These are phyloP conservation scores for Athripsodes cinereus DNA, from an alignment of 2,888 invertebrate species.

Conservation along the genomic window DNA sequence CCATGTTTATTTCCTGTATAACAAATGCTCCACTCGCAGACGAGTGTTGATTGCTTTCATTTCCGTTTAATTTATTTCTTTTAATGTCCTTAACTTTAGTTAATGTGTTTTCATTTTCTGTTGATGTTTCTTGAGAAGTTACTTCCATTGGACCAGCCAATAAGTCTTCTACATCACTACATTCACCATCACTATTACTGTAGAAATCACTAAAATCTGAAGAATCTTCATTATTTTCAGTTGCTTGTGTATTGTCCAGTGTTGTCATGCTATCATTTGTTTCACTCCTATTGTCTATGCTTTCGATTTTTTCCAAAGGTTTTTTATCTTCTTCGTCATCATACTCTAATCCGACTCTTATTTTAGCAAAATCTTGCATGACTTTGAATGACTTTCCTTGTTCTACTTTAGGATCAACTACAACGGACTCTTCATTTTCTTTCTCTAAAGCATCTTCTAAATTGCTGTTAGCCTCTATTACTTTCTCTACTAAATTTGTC, in stretches of 20 bases:
- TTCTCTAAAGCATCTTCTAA: constrained; percentile 27
- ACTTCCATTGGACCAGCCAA: constrained; percentile 33
- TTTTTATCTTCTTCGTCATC: constrained; percentile 58
- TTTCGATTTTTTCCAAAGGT: constrained; percentile 43
- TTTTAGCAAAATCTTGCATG: constrained; percentile 78
- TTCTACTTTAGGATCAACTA: constrained; percentile 35
- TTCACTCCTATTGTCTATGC: constrained; percentile 33
- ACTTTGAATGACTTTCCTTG: constrained; percentile 48
- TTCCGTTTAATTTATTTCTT: constrained; percentile 33
- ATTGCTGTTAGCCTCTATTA: constrained; percentile 29
- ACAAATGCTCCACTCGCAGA: constrained; percentile 51
- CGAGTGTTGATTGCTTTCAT: constrained; percentile 32
- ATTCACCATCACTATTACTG: constrained; percentile 57
- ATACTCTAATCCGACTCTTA: constrained; percentile 67
- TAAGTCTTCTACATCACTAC: constrained; percentile 48
- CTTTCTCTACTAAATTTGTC: constrained; percentile 17
- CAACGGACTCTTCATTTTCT: constrained; percentile 33
- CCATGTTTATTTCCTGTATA: constrained; percentile 46
- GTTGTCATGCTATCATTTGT: constrained; percentile 43
- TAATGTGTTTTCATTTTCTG: constrained; percentile 4
- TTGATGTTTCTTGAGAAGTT: constrained; percentile 20
- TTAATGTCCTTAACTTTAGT: constrained; percentile 27
- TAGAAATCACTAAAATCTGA: constrained; percentile 63
- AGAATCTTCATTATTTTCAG: constrained; percentile 44
- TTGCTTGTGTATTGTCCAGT: constrained; percentile 34